Evolutionary conservation across 35 echinoderm and acorn worm species (phyloP).

Genomic region (Diadema setosum): DNA sequence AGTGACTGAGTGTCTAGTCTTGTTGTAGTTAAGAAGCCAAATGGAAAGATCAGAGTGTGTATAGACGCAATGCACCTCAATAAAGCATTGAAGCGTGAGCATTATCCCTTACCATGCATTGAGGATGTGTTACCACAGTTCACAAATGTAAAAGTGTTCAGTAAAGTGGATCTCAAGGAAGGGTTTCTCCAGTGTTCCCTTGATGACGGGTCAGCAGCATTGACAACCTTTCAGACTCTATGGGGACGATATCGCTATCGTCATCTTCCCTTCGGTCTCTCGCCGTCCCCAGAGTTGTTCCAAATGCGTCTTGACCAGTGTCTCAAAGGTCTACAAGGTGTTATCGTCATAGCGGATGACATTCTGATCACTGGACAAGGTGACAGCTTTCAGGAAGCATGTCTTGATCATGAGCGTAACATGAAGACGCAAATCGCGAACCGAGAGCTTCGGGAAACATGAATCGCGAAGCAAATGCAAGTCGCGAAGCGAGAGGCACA

Average conservation of each 20-base stretch:
- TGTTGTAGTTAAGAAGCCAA: slow-evolving; percentile 22
- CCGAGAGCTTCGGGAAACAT: too few relatives aligned
- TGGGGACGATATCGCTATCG: neutral
- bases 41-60: slow-evolving; percentile 28
- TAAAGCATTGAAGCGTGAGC: slow-evolving; percentile 45
- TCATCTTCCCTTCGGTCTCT: neutral
- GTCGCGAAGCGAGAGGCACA: too few relatives aligned
- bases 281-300: neutral
- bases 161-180: slow-evolving; percentile 29
- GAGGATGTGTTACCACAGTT: neutral
- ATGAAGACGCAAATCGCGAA: too few relatives aligned
- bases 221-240: neutral
- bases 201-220: neutral
- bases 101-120: neutral
- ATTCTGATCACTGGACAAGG: slow-evolving; percentile 50
- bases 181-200: slow-evolving; percentile 54
- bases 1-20: slow-evolving; percentile 65
- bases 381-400: slow-evolving; percentile 8
- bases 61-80: slow-evolving; percentile 55
- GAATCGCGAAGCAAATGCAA: too few relatives aligned
- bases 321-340: slow-evolving; percentile 27
- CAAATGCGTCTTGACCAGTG: slow-evolving; percentile 2
- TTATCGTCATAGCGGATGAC: slow-evolving; percentile 45
- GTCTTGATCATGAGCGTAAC: slow-evolving; percentile 46
- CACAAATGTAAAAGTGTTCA: slow-evolving; percentile 27